Evolutionary conservation across 1,140 invertebrate genomes (phyloP).

Genomic region (Riptortus pedestris): DNA sequence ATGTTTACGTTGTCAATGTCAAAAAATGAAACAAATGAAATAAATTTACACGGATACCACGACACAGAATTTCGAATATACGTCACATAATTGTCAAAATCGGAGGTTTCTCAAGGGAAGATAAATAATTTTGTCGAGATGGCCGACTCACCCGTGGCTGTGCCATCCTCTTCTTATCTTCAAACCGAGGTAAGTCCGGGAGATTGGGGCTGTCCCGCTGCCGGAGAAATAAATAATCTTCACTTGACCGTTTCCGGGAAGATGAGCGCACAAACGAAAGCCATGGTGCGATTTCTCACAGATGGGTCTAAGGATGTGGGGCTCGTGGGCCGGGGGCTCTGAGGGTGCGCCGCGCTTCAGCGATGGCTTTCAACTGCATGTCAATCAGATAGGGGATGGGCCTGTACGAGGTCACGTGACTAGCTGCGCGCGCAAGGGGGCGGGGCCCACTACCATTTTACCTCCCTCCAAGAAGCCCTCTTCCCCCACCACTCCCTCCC

Average conservation of each 20-base stretch:
- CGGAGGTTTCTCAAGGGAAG: too few relatives aligned
- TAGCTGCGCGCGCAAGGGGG: slow-evolving; percentile 1
- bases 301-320: background rate
- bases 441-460: slow-evolving; percentile 9
- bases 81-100: too few relatives aligned
- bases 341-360: background rate
- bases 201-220: too few relatives aligned
- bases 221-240: too few relatives aligned
- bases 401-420: slow-evolving; percentile 12
- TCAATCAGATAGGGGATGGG: slow-evolving; percentile 20
- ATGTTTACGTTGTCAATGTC: too few relatives aligned
- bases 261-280: slow-evolving; percentile 3
- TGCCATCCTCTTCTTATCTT: slow-evolving; percentile 15
- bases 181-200: too few relatives aligned
- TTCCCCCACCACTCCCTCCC: background rate
- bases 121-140: too few relatives aligned
- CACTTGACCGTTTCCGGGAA: slow-evolving; percentile 20
- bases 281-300: too few relatives aligned
- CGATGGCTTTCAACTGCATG: slow-evolving; percentile 22
- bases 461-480: background rate
- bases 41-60: too few relatives aligned
- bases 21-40: too few relatives aligned
- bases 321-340: background rate
- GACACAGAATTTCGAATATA: too few relatives aligned
- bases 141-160: slow-evolving; percentile 21